These are phyloP conservation scores for Sesia bembeciformis DNA, from an alignment of 2,888 invertebrate genomes.

Conservation along the genomic window DNA sequence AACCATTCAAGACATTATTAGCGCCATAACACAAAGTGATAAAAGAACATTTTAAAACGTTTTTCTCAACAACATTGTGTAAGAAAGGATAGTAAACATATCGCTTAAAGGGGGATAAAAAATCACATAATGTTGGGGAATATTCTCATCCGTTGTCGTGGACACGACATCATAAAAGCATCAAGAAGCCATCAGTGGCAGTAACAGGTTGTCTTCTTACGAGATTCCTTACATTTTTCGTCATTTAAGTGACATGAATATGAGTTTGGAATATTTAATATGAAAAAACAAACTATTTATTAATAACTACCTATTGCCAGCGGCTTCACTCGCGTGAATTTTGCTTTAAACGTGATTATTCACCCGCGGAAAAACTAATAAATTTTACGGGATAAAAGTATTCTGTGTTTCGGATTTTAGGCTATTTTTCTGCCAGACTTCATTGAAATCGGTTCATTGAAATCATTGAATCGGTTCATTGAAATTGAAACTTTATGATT, in stretches of 20 bases:
- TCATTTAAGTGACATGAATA: slow-evolving; percentile 26
- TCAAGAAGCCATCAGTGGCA: slow-evolving; percentile 65
- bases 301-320: not conserved
- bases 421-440: no score
- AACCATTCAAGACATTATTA: not conserved
- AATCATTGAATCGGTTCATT: no score
- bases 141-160: slow-evolving; percentile 41
- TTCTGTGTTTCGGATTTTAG: no score
- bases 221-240: slow-evolving; percentile 34
- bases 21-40: not conserved
- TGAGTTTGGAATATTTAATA: not conserved
- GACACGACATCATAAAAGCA: slow-evolving; percentile 65
- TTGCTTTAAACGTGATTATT: no score
- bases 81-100: slow-evolving; percentile 1
- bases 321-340: no score
- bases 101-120: slow-evolving; percentile 5
- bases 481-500: no score
- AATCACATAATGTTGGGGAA: slow-evolving; percentile 25
- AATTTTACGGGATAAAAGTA: no score
- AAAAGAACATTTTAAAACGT: not conserved
- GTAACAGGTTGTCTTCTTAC: slow-evolving; percentile 49
- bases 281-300: not conserved
- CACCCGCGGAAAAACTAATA: no score
- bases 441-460: no score
- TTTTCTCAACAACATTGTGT: not conserved